These are phyloP conservation scores for Hexactinellida sp. DNA, from an alignment of 37 sponge, comb jelly and placozoan species.

Conservation along the genomic window DNA sequence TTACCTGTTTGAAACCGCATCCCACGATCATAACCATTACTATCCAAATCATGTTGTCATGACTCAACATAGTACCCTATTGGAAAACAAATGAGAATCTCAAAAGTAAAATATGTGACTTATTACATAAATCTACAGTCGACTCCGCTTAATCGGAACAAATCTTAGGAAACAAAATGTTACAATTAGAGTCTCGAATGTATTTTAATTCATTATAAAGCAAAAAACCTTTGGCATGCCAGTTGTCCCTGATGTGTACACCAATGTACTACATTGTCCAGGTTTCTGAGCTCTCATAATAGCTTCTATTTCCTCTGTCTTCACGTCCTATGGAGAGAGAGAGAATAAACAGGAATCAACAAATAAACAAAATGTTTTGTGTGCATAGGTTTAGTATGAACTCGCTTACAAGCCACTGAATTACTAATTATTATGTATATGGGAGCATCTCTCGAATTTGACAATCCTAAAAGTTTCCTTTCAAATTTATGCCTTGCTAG, in stretches of 20 bases:
- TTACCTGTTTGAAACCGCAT: background rate
- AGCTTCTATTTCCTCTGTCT: background rate
- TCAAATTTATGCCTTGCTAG: no score
- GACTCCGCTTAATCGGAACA: no score
- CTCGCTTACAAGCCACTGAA: no score
- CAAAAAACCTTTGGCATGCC: constrained; percentile 76
- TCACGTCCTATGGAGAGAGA: background rate
- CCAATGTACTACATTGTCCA: constrained; percentile 61
- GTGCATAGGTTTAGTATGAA: no score
- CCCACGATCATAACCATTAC: background rate
- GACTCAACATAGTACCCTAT: constrained; percentile 81
- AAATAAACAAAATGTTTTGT: no score
- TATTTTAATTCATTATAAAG: no score
- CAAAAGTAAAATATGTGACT: background rate
- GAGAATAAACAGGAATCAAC: no score
- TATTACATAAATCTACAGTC: background rate
- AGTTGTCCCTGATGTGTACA: constrained; percentile 89
- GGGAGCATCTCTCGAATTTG: no score
- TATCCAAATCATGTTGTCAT: constrained; percentile 88
- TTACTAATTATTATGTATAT: no score
- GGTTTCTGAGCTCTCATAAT: constrained; percentile 43
- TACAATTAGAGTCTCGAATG: no score
- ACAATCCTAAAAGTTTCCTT: no score
- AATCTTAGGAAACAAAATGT: no score
- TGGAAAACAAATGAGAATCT: background rate